Conservation (phyloP, 2,113 vertebrate genomes). For the Rhipidura dahli region DNA sequence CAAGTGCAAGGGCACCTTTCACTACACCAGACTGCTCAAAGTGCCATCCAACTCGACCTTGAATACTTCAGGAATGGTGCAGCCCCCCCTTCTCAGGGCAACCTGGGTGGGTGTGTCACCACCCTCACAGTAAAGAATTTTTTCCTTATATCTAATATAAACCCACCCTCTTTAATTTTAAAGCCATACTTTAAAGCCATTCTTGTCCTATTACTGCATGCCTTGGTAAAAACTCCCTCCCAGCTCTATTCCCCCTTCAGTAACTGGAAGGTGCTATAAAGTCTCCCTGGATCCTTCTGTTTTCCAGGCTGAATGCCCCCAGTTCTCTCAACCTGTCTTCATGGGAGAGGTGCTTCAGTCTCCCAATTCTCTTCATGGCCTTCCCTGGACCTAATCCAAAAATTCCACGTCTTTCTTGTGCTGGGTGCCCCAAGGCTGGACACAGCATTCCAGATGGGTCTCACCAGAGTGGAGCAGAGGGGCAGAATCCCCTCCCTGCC, state of each 20-base stretch:
- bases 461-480: not conserved
- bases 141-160: not conserved
- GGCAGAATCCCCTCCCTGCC: not conserved
- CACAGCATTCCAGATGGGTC: not conserved
- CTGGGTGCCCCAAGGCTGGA: not conserved
- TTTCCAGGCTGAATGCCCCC: not conserved
- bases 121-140: not conserved
- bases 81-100: rapidly evolving
- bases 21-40: not conserved
- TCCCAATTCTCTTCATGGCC: not conserved
- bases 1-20: not conserved
- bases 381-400: rapidly evolving
- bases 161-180: not conserved
- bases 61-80: rapidly evolving
- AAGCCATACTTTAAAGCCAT: not conserved
- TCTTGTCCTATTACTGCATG: not conserved
- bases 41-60: no score
- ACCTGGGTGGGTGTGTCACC: no score
- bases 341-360: not conserved
- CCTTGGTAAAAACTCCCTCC: not conserved
- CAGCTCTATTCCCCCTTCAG: not conserved
- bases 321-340: not conserved
- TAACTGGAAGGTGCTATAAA: not conserved
- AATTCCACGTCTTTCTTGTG: not conserved
- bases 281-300: not conserved